Percentiles rank a stretch among this genome's conserved stretches.
Conservation (phyloP, 1,140 invertebrate genomes). For the Drosophila paulistorum region DNA sequence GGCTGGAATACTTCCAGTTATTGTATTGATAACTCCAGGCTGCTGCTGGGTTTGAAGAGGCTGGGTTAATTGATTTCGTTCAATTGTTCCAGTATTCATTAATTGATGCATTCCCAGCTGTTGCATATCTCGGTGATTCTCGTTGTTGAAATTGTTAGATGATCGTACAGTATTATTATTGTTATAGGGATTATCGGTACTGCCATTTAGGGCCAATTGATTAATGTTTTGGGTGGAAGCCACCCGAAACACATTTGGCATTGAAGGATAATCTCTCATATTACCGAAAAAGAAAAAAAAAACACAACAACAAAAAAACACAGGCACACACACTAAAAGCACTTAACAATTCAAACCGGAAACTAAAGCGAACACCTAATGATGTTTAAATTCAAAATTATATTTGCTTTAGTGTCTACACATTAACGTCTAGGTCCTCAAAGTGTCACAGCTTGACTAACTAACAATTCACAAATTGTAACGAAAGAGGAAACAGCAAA, state of each 20-base stretch:
- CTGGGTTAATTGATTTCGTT: conserved; percentile 22
- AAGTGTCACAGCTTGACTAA: no score
- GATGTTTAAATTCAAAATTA: no score
- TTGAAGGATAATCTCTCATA: conserved; percentile 76
- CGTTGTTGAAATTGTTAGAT: conserved; percentile 42
- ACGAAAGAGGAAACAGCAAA: no score
- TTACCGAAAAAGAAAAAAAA: not conserved
- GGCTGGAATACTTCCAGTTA: conserved; percentile 74
- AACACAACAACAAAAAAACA: no score
- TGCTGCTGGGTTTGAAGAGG: conserved; percentile 12
- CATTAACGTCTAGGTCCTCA: no score
- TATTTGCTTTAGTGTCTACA: no score
- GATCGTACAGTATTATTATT: conserved; percentile 29
- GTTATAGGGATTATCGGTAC: conserved; percentile 37
- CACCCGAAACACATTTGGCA: conserved; percentile 81
- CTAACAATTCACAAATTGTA: no score
- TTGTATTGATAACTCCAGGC: conserved; percentile 73
- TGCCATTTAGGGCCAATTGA: conserved; percentile 24
- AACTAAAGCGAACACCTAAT: no score
- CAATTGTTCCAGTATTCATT: conserved; percentile 68
- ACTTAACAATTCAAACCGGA: no score
- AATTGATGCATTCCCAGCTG: conserved; percentile 54
- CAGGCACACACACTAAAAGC: no score
- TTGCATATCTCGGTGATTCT: conserved; percentile 30
- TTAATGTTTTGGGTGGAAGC: conserved; percentile 77